These are phyloP conservation scores for Pristionchus arcanus DNA, from an alignment of 2,888 invertebrate genomes.

Conservation along the genomic window DNA sequence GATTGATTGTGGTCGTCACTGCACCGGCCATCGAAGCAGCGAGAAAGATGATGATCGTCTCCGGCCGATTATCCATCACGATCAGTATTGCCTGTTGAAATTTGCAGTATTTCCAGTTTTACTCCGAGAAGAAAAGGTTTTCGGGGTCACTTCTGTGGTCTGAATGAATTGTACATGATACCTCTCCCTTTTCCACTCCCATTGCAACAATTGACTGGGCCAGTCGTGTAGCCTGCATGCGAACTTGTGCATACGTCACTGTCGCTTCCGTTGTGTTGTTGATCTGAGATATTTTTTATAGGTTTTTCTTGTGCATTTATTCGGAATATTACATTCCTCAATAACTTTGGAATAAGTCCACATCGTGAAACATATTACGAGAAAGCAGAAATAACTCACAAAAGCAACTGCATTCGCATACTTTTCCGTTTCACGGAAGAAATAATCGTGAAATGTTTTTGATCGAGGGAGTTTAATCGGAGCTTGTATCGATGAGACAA, in stretches of 20 bases:
- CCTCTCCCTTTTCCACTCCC: constrained; percentile 52
- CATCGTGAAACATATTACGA: neutral
- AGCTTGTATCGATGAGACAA: neutral
- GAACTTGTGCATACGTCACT: constrained; percentile 6
- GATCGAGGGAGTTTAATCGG: constrained; percentile 14
- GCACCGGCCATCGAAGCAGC: constrained; percentile 45
- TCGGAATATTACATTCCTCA: neutral
- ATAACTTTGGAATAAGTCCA: neutral
- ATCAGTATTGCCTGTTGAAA: constrained; percentile 29
- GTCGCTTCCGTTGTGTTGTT: neutral
- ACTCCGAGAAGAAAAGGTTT: no score
- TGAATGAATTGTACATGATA: neutral
- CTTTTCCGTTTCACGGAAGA: constrained; percentile 40
- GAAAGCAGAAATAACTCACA: neutral
- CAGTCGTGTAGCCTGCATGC: neutral
- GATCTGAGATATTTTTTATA: neutral
- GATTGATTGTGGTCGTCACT: constrained; percentile 28
- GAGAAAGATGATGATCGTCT: constrained; percentile 45
- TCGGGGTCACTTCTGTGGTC: no score
- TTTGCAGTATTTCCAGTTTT: no score
- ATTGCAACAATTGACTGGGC: neutral
- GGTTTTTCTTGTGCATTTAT: neutral
- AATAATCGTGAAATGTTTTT: constrained; percentile 22
- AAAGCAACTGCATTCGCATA: constrained; percentile 16
- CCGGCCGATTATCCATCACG: constrained; percentile 44